phyloP scores from a whole-genome alignment of 1,140 invertebrate species.

The Polyergus mexicanus region DNA sequence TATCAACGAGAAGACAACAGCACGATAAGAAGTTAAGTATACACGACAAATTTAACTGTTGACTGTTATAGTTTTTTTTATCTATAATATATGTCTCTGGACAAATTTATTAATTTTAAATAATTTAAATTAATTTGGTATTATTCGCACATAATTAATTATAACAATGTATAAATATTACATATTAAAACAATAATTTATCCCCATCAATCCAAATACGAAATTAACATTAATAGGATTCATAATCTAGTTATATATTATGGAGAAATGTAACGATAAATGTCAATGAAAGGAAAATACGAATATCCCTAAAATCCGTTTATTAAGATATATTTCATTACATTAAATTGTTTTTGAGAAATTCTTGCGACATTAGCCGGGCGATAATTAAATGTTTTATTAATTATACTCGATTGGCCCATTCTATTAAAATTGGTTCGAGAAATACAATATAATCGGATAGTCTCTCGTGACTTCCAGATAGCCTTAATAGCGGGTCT shows the following conservation, averaged over 20 bases:
- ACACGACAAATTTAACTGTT: neutral
- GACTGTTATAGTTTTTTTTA: neutral
- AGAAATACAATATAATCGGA: constrained; percentile 64
- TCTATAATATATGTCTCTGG: neutral
- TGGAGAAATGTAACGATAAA: constrained; percentile 44
- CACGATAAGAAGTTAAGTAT: neutral
- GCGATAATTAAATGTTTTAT: constrained; percentile 67
- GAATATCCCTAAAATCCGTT: constrained; percentile 40
- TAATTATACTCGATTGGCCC: constrained; percentile 64
- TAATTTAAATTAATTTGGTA: constrained; percentile 4
- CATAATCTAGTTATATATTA: constrained; percentile 40
- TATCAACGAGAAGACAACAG: neutral
- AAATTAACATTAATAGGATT: constrained; percentile 57
- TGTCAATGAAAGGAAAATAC: constrained; percentile 46
- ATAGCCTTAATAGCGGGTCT: constrained; percentile 65
- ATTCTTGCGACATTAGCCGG: constrained; percentile 40
- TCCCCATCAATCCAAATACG: constrained; percentile 26
- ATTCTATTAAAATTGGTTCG: constrained; percentile 60
- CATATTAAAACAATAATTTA: constrained; percentile 35
- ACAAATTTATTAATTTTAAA: neutral
- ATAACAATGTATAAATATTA: constrained; percentile 22
- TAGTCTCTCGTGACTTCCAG: constrained; percentile 48
- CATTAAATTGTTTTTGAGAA: constrained; percentile 53
- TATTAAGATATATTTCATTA: constrained; percentile 57
- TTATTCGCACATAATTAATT: constrained; percentile 31